Evolutionary conservation across 2,113 vertebrate species (phyloP).

Genomic region (Turnix velox): DNA sequence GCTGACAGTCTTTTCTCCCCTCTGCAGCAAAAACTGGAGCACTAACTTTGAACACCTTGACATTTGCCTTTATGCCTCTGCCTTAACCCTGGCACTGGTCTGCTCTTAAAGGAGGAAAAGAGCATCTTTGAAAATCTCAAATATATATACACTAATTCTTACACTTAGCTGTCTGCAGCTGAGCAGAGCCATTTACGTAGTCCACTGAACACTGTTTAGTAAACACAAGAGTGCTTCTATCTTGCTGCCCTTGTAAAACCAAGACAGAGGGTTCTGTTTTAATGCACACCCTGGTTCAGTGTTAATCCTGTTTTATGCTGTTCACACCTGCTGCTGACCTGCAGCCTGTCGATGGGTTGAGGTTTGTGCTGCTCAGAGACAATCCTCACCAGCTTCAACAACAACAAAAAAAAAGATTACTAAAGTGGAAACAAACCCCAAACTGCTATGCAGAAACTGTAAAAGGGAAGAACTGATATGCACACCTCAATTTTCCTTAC

Average conservation of each 20-base stretch:
- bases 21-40: background rate
- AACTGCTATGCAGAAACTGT: background rate
- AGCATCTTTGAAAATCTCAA: background rate
- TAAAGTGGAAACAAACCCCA: conserved; percentile 24
- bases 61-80: background rate
- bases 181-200: conserved; percentile 56
- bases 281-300: conserved; percentile 73
- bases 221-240: conserved; percentile 68
- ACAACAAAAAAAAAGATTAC: conserved; percentile 2
- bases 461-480: background rate
- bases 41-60: background rate
- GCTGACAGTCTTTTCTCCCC: background rate
- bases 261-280: conserved; percentile 77
- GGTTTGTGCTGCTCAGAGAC: conserved; percentile 58
- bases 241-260: conserved; percentile 60
- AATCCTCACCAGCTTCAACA: conserved; percentile 30
- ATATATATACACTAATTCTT: background rate
- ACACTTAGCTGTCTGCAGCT: conserved; percentile 17
- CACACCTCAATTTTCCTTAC: background rate
- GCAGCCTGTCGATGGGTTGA: conserved; percentile 68
- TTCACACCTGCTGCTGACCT: conserved; percentile 80
- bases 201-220: conserved; percentile 72
- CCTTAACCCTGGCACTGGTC: background rate
- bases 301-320: conserved; percentile 84
- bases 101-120: background rate